These are phyloP conservation scores for Blastobasis adustella DNA, from an alignment of 2,888 invertebrate species.

Conservation along the genomic window DNA sequence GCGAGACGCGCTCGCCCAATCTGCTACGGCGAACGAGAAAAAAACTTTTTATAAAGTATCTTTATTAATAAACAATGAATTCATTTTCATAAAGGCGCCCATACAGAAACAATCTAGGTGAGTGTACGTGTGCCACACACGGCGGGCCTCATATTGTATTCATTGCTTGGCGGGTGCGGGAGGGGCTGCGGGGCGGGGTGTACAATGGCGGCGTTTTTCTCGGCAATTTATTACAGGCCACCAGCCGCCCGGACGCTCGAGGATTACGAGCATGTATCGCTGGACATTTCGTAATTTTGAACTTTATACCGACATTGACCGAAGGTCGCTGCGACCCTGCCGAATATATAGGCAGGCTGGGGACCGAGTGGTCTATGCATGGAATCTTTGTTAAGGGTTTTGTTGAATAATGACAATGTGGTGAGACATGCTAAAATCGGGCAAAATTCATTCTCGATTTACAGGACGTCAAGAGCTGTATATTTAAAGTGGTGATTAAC, in stretches of 20 bases:
- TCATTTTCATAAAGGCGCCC: conserved; percentile 4
- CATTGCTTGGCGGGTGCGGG: conserved; percentile 10
- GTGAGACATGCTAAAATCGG: too few relatives aligned
- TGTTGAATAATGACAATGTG: too few relatives aligned
- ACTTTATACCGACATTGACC: too few relatives aligned
- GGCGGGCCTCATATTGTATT: conserved; percentile 19
- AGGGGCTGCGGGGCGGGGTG: conserved; percentile 2
- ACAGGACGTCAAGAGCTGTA: too few relatives aligned
- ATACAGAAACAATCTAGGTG: not conserved
- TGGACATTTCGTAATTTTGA: too few relatives aligned
- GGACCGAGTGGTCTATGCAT: too few relatives aligned
- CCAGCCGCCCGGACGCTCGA: conserved; percentile 4
- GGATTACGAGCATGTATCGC: too few relatives aligned
- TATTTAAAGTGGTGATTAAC: too few relatives aligned
- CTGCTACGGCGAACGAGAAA: not conserved
- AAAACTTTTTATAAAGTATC: conserved; percentile 9
- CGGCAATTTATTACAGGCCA: conserved; percentile 16
- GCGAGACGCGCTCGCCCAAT: not conserved
- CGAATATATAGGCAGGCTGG: too few relatives aligned
- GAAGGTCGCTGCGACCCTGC: too few relatives aligned
- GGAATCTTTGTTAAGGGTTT: too few relatives aligned
- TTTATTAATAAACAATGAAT: conserved; percentile 6
- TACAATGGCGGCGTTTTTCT: conserved; percentile 10
- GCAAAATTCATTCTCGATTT: too few relatives aligned
- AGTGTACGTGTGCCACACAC: conserved; percentile 4